Evolutionary conservation across 1,140 invertebrate species (phyloP).

Genomic region (Arion vulgaris): DNA sequence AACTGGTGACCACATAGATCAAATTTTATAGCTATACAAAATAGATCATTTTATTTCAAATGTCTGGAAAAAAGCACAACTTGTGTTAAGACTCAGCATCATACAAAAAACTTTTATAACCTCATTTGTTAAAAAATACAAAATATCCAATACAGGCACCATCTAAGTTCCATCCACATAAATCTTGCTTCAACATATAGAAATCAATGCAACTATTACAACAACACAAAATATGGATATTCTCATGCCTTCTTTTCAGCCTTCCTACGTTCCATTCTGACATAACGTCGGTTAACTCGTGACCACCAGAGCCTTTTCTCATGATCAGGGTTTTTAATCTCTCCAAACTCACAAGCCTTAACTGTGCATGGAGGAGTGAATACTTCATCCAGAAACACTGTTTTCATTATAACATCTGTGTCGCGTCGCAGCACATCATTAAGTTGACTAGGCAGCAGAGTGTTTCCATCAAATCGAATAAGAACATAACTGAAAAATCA

Average conservation of each 20-base stretch:
- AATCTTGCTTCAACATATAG: too few species aligned
- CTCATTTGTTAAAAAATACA: too few species aligned
- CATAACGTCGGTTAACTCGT: background rate
- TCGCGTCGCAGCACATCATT: conserved; percentile 43
- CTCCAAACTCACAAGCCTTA: conserved; percentile 50
- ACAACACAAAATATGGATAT: background rate
- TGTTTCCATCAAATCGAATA: conserved; percentile 45
- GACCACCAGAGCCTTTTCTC: conserved; percentile 48
- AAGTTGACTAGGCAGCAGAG: conserved; percentile 30
- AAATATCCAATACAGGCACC: too few species aligned
- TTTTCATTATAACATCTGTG: conserved; percentile 45
- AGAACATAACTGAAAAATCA: conserved; percentile 43
- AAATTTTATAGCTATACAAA: too few species aligned
- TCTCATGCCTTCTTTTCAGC: conserved; percentile 3
- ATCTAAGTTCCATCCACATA: too few species aligned
- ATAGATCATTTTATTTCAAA: too few species aligned
- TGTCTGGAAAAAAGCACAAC: too few species aligned
- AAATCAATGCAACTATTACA: too few species aligned
- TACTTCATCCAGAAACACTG: conserved; percentile 34
- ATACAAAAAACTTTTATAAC: too few species aligned
- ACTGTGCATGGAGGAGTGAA: conserved; percentile 41
- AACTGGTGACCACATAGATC: too few species aligned
- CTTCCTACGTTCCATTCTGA: conserved; percentile 15
- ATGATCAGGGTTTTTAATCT: conserved; percentile 53
- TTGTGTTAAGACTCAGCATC: too few species aligned